These are phyloP conservation scores for Lanius collurio DNA, from an alignment of 2,113 vertebrate genomes.

Conservation along the genomic window DNA sequence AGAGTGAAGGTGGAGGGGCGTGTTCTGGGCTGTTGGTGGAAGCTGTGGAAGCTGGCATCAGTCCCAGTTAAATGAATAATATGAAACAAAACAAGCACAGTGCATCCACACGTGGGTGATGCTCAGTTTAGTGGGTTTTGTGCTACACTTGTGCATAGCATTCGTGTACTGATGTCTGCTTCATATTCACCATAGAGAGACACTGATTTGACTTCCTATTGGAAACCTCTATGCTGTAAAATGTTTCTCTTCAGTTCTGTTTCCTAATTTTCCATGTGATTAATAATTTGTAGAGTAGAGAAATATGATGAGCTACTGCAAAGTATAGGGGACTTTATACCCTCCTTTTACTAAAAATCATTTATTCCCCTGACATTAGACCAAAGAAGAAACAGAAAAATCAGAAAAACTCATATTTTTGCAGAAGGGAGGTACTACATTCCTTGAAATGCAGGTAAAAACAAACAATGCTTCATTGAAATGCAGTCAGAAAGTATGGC, in stretches of 20 bases:
- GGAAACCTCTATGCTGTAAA: background rate
- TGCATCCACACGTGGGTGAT: background rate
- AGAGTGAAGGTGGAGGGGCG: background rate
- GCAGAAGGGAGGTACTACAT: conserved; percentile 78
- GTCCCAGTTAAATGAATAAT: background rate
- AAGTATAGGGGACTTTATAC: background rate
- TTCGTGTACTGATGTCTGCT: background rate
- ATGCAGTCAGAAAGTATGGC: conserved; percentile 14
- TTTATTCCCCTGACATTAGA: conserved; percentile 77
- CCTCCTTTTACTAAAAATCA: conserved; percentile 43
- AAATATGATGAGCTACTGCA: background rate
- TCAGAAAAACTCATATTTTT: conserved; percentile 80
- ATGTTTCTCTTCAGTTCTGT: background rate
- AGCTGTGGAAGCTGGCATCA: background rate
- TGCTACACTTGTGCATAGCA: background rate
- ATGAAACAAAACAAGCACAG: background rate
- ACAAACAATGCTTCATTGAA: conserved; percentile 16
- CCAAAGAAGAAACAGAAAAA: conserved; percentile 81
- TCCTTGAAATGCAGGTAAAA: conserved; percentile 83
- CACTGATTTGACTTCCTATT: background rate
- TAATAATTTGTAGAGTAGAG: background rate
- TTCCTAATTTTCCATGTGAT: background rate
- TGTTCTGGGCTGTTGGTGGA: background rate
- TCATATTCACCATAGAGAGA: background rate
- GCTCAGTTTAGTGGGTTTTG: background rate